Evolutionary conservation across 64 coral and sea anemone genomes (phyloP), one percentile per base, ranked within the genome.

Genomic region (Acropora tenuis): DNA sequence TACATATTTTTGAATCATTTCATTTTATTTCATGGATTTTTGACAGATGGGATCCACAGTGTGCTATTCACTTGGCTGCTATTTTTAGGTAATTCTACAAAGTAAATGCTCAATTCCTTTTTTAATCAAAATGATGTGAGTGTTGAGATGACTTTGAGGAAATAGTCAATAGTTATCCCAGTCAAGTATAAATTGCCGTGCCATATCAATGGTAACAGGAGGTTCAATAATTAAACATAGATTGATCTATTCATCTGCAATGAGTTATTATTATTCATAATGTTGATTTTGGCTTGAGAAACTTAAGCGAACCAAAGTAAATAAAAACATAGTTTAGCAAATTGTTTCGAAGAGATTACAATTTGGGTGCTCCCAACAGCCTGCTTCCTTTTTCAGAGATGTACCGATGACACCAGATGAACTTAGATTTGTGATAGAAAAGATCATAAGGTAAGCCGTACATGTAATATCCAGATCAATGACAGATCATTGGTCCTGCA

Each of bases 401-500:
- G 94, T 98, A 55, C 88, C 90, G 69, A 79, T 98, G 52, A 93
- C 65, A 77, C 75, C 59, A 57, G 93, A 93, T 72, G 96, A 98
- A 80, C 82, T 98, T 17, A 69, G 63, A 6, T 98, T 98, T 98
- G 96, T 95, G 11, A 98, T 98, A 58, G 96, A 93, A 69, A 98
- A 98, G 84, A 96, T 96, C 43, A 48, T 96, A 77, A 96, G 94
- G 94, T 96, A 11, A 73, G 89, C 46, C 4, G 30, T 30, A 0
- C 30, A 30, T 30, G 30, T 30, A 55, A 55, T 7, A 7, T 55
- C 52, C 52, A 55, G 52, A 55, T 55, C 52, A 55, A 10, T 55
- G 5, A 55, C 52, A 55, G 6, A 55, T 55, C 52, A 55, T 5
- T 7, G 52, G 10, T 5, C 13, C 5, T 81, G 5, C 79, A 5